Evolutionary conservation across 1,140 invertebrate genomes (phyloP).

Genomic region (Apis laboriosa): DNA sequence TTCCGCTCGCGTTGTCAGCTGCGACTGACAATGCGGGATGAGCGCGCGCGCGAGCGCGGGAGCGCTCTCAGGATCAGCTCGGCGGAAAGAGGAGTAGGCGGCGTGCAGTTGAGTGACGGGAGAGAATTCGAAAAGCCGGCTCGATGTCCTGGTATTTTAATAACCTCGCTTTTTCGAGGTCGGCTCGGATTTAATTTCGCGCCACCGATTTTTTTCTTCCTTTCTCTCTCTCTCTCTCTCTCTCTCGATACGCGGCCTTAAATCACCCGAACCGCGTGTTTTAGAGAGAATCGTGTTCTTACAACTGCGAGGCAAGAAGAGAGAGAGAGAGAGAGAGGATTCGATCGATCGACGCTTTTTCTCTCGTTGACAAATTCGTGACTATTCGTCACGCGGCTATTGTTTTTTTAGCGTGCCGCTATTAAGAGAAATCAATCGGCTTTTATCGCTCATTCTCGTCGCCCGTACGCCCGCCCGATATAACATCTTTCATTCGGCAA

Average conservation of each 20-base stretch:
- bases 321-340: not conserved
- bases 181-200: too few relatives aligned
- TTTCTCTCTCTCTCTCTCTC: too few relatives aligned
- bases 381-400: slow-evolving; percentile 6
- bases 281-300: not conserved
- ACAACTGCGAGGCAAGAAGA: not conserved
- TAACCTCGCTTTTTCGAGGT: not conserved
- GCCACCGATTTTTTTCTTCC: not conserved
- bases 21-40: slow-evolving; percentile 54
- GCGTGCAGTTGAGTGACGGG: not conserved
- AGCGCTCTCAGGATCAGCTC: slow-evolving; percentile 33
- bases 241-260: too few relatives aligned
- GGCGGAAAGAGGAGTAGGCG: not conserved
- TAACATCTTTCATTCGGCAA: not conserved
- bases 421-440: slow-evolving; percentile 18
- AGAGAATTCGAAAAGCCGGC: not conserved
- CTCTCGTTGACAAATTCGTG: slow-evolving; percentile 20
- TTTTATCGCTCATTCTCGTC: not conserved
- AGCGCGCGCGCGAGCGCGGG: too few relatives aligned
- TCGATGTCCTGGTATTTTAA: not conserved
- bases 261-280: too few relatives aligned
- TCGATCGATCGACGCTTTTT: slow-evolving; percentile 27
- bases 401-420: slow-evolving; percentile 1
- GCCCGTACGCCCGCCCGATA: not conserved
- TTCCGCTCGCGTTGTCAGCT: slow-evolving; percentile 54